phyloP scores from a whole-genome alignment of 2,888 invertebrate species.

The Linnaemya tessellans region DNA sequence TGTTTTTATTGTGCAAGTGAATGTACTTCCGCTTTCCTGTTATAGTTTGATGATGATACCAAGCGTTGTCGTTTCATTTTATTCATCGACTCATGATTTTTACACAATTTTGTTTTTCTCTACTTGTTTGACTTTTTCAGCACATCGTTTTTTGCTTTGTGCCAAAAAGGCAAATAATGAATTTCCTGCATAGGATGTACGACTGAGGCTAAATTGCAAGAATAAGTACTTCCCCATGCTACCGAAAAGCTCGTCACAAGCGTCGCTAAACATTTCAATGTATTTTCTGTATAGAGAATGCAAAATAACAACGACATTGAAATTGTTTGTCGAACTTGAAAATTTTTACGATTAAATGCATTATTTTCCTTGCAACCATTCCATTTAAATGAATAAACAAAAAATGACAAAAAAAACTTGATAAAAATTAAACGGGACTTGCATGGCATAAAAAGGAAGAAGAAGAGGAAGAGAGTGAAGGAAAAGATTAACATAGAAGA shows the following conservation, averaged over 20 bases:
- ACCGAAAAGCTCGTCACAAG: neutral
- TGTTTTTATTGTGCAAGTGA: constrained; percentile 68
- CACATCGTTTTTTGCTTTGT: constrained; percentile 38
- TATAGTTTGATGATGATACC: constrained; percentile 67
- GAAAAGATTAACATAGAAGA: constrained; percentile 18
- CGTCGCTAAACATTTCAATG: constrained; percentile 49
- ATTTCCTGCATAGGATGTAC: constrained; percentile 62
- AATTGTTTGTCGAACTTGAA: constrained; percentile 83
- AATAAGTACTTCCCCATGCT: constrained; percentile 19
- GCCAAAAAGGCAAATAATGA: constrained; percentile 70
- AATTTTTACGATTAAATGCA: constrained; percentile 82
- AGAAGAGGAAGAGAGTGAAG: neutral
- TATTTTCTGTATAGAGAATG: constrained; percentile 58
- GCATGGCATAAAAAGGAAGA: neutral
- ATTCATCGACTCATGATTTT: constrained; percentile 44
- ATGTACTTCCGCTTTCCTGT: constrained; percentile 71
- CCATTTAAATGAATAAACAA: constrained; percentile 39
- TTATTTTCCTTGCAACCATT: constrained; percentile 76
- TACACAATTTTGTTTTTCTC: constrained; percentile 29
- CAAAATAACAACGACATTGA: constrained; percentile 80
- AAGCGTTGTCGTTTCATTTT: constrained; percentile 43
- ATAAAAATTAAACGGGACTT: constrained; percentile 4
- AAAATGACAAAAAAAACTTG: constrained; percentile 18
- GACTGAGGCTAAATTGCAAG: constrained; percentile 57
- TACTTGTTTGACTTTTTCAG: constrained; percentile 3